Base-by-base conservation (phyloP, 2,888 invertebrate genomes). In the Coelinius sp. region DNA sequence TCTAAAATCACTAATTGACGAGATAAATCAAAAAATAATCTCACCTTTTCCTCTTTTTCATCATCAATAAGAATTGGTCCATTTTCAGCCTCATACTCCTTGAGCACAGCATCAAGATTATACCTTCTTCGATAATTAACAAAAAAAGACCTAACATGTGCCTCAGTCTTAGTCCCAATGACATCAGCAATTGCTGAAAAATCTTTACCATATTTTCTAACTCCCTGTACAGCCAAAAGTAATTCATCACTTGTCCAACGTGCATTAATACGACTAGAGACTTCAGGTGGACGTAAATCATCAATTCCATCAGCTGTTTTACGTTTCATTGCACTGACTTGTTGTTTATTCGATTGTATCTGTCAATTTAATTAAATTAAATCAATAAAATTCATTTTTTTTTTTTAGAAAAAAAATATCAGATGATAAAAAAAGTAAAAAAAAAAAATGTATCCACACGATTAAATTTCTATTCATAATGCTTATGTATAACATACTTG, bases 331-430 rank as follows among this genome's bases (percentile, higher is more conserved):
- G 95, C 92, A 84, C 97, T 96, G 77, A 97, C 92, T 83, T 94
- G 93, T 88, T 98, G 98, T 85, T 98, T 97, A 88, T 97, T 97
- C 80, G 94, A 94, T 88, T 98, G 98, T 70, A 98, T 97, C 97
- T 97, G 88, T 77, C 79, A 59, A 63, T 41, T 8, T 38, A 68
- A 35, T 8, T 52, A 56, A 67, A 38, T 8, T 67, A 52, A 38
- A 56, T 63, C 12, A 53, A 14, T 2, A 38, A 73, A 73, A 49
- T 10, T n/a, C n/a, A n/a, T n/a, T n/a, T n/a, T n/a, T n/a, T n/a
- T n/a, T n/a, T n/a, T n/a, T n/a, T n/a, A n/a, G n/a, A n/a, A n/a
- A 73, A 70, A 44, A 53, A 35, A 75, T 44, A 64, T 49, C 59
- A 69, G 41, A 75, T 68, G 24, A 41, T 56, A 67, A 76, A 65